Conservation (phyloP, 2,113 vertebrate species). For the Ginglymostoma cirratum region DNA sequence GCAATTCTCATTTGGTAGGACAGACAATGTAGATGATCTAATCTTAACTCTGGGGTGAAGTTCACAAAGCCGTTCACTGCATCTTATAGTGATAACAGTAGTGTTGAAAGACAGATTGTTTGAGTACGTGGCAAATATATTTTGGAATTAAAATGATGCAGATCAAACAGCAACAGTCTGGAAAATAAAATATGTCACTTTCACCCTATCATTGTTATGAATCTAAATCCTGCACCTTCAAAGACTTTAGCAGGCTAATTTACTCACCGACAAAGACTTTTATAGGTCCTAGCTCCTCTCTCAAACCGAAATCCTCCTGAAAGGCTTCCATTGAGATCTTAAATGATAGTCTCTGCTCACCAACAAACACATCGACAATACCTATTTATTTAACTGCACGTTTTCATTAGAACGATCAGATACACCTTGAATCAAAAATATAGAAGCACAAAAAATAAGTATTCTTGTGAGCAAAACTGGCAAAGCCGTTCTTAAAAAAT, state of each 20-base stretch:
- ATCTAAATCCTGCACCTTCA: neutral
- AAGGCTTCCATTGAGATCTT: neutral
- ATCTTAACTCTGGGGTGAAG: neutral
- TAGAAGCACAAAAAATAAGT: neutral
- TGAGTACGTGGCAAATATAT: neutral
- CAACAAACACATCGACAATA: neutral
- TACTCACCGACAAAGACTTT: neutral
- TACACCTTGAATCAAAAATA: neutral
- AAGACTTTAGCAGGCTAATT: neutral
- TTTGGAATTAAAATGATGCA: neutral
- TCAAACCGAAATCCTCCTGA: neutral
- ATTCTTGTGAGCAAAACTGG: neutral
- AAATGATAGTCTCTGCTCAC: neutral
- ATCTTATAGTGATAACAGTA: neutral
- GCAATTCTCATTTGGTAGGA: neutral
- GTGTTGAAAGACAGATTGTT: neutral
- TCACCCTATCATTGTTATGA: neutral
- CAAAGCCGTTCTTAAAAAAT: no score
- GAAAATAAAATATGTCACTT: neutral
- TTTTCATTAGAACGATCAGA: neutral
- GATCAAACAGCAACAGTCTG: neutral
- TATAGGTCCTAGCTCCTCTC: neutral
- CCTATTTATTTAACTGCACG: neutral
- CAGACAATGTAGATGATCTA: neutral
- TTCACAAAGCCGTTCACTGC: neutral